Base-by-base conservation (phyloP, 1,140 invertebrate species). In the Nephotettix cincticeps region DNA sequence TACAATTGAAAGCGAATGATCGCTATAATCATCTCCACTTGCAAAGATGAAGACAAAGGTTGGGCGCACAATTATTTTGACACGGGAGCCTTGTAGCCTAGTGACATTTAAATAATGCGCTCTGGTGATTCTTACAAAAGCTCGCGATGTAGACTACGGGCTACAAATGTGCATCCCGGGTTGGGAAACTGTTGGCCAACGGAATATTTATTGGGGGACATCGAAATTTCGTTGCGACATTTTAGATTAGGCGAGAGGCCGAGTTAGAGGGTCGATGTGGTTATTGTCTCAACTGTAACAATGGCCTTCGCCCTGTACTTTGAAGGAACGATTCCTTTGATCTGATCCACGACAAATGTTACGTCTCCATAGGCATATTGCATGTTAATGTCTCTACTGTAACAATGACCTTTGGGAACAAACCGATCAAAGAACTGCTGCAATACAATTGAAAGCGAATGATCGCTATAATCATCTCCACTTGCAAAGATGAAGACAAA, bases 21-120 rank as follows among this genome's bases (percentile, higher is more conserved):
- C 47, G 47, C 47, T 51, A 19, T 51, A 51, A 51, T n/a, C 6
- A 40, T 17, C 36, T 40, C 36, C 36, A 9, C 36, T 17, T 9
- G 17, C 36, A 17, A 6, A 9, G 6, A 6, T 6, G 17, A 17
- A n/a, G 14, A 21, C 14, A 21, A 21, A 51, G 21, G 21, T 17
- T 4, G 21, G n/a, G 21, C 4, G 14, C 14, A n/a, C 47, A n/a
- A 51, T 51, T 51, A 51, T 51, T 40, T 19, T 51, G 21, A 51
- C 21, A 51, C 47, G 14, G 21, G 47, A 51, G 21, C 3, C 47
- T 21, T 4, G 47, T n/a, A 51, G 4, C n/a, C 47, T 51, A 51
- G 6, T 51, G 47, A 51, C 47, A 51, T 51, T 51, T 51, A 51
- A 51, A 51, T 51, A 51, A 51, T 51, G 47, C n/a, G 47, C 47